Base-by-base conservation (phyloP, 2,888 invertebrate species). In the Elmis aenea region DNA sequence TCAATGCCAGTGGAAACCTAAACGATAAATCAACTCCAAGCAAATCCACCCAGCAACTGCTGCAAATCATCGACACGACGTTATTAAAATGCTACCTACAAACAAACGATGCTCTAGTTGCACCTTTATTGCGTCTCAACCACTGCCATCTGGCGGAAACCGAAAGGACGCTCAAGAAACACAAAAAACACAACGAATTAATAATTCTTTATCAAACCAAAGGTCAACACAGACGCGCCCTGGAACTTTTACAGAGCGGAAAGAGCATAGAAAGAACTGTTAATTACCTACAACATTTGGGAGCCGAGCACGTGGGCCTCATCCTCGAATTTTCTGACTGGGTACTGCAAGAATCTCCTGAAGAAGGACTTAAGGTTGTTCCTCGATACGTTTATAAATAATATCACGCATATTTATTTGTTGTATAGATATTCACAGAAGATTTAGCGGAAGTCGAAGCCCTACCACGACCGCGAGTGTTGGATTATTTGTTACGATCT, bases 51-150 rank as follows among this genome's bases (percentile, higher is more conserved):
- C 74, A 77, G 44, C 78, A 81, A 48, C 68, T 89, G 14, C 67
- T 95, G 39, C 93, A 94, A 66, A 86, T 97, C 34, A 94, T 99
- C 40, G 99, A 99, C 63, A 99, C 97, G 0, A 96, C 96, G 1
- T 71, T 99, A 30, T 73, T 99, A 5, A 97, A 97, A 67, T 97
- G 97, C 62, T 99, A 97, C 69, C 74, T 99, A 38, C 87, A 91
- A 86, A 95, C 93, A 0, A 96, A 97, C 64, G 95, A 97, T 68
- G 92, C 92, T 0, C 72, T 95, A 31, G 88, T 97, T 2, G 92
- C 93, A 0, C 88, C 95, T 0, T 70, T 99, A 8, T 71, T 99
- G 13, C 80, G 97, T 1, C 71, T 92, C 10, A 91, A 96, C 67
- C 85, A 91, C 61, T 96, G 96, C 58, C 90, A 95, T 50, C 69